phyloP scores from a whole-genome alignment of 2,113 vertebrate species.

The Pimephales promelas region DNA sequence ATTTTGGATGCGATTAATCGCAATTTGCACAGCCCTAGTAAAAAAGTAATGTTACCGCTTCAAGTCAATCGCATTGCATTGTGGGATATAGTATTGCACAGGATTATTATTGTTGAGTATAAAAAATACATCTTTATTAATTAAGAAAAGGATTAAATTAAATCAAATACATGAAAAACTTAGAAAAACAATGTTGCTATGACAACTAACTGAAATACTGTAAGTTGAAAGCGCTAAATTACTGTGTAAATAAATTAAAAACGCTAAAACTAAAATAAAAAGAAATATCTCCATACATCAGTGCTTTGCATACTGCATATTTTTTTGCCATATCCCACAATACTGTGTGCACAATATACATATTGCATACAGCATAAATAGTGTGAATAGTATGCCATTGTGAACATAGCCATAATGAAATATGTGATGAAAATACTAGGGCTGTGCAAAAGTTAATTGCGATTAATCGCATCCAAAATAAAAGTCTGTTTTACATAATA shows the following conservation, averaged over 20 bases:
- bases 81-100: background rate
- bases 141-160: background rate
- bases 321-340: too few species aligned
- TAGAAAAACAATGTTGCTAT: background rate
- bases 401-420: constrained; percentile 44
- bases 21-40: too few species aligned
- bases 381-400: background rate
- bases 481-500: too few species aligned
- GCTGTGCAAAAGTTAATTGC: too few species aligned
- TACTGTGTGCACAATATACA: background rate
- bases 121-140: background rate
- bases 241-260: background rate
- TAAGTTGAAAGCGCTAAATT: background rate
- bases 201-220: background rate
- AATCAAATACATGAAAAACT: background rate
- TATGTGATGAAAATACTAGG: background rate
- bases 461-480: too few species aligned
- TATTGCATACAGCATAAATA: background rate
- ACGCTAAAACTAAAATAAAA: background rate
- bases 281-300: background rate
- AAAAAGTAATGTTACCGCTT: background rate
- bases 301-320: background rate
- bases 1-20: too few species aligned
- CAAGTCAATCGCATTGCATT: background rate
- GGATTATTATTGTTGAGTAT: background rate